Conservation (phyloP, 2,113 vertebrate species). For the Engystomops pustulosus region DNA sequence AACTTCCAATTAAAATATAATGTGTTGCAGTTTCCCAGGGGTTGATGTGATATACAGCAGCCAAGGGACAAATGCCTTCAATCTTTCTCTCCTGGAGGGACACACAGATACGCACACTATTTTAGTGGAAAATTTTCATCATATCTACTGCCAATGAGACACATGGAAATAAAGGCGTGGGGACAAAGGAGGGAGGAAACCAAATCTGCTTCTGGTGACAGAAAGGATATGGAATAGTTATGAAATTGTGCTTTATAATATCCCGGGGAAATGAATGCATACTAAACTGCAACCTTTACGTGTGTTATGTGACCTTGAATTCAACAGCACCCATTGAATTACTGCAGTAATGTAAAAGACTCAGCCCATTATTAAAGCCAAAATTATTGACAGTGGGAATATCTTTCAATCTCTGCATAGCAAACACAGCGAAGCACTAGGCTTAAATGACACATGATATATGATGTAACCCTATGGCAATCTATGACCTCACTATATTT, state of each 20-base stretch:
- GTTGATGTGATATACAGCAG: not conserved
- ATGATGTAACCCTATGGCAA: slow-evolving; percentile 4
- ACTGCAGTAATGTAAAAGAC: slow-evolving; percentile 27
- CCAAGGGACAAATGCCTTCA: not conserved
- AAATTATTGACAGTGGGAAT: slow-evolving; percentile 30
- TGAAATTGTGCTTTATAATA: slow-evolving; percentile 36
- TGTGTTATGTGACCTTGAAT: slow-evolving; percentile 38
- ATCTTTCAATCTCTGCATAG: not conserved
- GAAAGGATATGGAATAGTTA: slow-evolving; percentile 31
- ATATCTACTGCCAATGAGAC: slow-evolving; percentile 16
- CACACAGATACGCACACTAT: slow-evolving; percentile 20
- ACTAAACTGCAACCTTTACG: slow-evolving; percentile 31
- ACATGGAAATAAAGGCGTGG: slow-evolving; percentile 19
- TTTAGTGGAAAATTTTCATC: slow-evolving; percentile 23
- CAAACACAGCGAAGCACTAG: not conserved
- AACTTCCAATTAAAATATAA: slow-evolving; percentile 31
- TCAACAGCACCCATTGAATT: slow-evolving; percentile 43
- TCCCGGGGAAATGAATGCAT: slow-evolving; percentile 51
- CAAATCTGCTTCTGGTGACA: slow-evolving; percentile 42
- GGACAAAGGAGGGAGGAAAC: slow-evolving; percentile 5
- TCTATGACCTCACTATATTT: slow-evolving; percentile 42
- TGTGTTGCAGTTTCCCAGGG: not conserved
- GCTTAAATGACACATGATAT: slow-evolving; percentile 29
- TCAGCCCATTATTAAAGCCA: slow-evolving; percentile 28
- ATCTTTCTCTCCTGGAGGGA: not conserved